These are phyloP conservation scores for Vireo griseus DNA, from an alignment of 2,797 vertebrate genomes.

Conservation along the genomic window DNA sequence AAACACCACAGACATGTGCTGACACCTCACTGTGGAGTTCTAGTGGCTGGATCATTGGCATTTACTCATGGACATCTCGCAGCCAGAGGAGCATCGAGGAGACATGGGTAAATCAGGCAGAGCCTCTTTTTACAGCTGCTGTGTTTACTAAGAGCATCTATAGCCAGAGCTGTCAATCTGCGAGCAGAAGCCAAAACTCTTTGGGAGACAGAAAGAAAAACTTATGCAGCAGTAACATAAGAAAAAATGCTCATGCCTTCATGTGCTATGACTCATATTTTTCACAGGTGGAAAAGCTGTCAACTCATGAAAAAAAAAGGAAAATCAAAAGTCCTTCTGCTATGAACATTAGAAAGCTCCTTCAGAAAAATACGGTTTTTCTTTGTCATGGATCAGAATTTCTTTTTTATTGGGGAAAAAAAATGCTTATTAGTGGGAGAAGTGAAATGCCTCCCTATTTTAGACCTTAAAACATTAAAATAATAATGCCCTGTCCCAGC, in stretches of 20 bases:
- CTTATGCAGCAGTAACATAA: not conserved
- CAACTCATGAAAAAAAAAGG: not conserved
- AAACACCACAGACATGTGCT: rapidly evolving
- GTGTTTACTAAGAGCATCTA: not conserved
- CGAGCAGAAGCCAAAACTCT: slow-evolving; percentile 14
- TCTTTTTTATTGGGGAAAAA: not conserved
- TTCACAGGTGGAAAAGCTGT: slow-evolving; percentile 37
- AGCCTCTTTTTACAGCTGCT: not conserved
- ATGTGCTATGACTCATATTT: slow-evolving; percentile 13
- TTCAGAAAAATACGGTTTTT: not conserved
- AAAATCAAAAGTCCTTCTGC: not conserved
- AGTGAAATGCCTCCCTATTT: not conserved
- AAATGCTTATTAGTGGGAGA: not conserved
- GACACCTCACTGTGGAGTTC: not conserved
- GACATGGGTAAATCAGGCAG: not conserved
- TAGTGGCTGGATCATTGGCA: not conserved
- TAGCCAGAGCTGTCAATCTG: slow-evolving; percentile 26
- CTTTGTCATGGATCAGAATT: not conserved
- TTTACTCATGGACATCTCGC: not conserved
- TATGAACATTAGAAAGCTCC: not conserved
- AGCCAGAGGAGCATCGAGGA: not conserved
- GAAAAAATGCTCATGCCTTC: not conserved
- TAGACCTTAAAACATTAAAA: not conserved
- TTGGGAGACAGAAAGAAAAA: not conserved
- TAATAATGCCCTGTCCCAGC: not conserved